Evolutionary conservation across 2,797 vertebrate species (phyloP).

Genomic region (Poecile montanus): DNA sequence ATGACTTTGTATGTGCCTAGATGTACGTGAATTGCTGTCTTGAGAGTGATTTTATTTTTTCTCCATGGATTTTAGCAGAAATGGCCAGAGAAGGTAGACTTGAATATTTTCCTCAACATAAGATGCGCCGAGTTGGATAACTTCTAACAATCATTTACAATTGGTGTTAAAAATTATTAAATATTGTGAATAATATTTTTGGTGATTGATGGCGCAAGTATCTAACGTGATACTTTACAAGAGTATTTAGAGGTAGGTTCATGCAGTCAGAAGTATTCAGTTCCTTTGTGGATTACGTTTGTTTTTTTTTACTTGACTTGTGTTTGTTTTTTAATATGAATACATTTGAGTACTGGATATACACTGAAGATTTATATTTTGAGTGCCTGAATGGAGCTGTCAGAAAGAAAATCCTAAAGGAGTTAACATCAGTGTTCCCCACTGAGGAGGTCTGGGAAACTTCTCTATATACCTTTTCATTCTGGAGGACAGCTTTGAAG

Average conservation of each 20-base stretch:
- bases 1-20: neutral
- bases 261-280: neutral
- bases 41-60: neutral
- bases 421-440: neutral
- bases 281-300: neutral
- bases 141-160: neutral
- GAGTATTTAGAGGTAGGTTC: neutral
- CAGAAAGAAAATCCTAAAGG: neutral
- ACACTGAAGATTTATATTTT: neutral
- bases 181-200: neutral
- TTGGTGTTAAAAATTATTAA: neutral
- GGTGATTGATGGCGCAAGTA: too few species aligned
- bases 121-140: neutral
- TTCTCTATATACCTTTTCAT: neutral
- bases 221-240: neutral
- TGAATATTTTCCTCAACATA: neutral
- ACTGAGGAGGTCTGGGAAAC: neutral
- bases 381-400: neutral
- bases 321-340: neutral
- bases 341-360: neutral
- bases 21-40: neutral
- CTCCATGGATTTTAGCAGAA: neutral
- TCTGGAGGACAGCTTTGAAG: neutral
- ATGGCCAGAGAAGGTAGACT: neutral
- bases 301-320: neutral